These are phyloP conservation scores for Microctonus hyperodae DNA, from an alignment of 2,888 invertebrate genomes.

Conservation along the genomic window DNA sequence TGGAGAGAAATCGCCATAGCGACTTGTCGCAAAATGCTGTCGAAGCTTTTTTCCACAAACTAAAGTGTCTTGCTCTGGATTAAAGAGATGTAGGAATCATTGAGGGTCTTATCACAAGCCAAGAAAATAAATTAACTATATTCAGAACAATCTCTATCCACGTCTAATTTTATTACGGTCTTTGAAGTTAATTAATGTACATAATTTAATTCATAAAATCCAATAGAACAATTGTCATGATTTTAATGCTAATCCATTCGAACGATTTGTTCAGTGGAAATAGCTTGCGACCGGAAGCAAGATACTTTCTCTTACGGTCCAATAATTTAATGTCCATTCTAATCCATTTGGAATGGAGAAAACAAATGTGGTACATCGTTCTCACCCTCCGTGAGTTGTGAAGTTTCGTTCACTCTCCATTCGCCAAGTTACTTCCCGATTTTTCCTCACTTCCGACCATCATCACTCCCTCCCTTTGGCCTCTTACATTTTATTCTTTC, in stretches of 20 bases:
- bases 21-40: constrained; percentile 15
- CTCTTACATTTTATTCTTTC: constrained; percentile 12
- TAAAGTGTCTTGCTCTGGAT: neutral
- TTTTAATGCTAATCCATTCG: too few relatives aligned
- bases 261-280: constrained; percentile 1
- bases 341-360: neutral
- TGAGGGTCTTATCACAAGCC: neutral
- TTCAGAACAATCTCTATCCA: neutral
- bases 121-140: neutral
- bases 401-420: constrained; percentile 12
- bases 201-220: neutral
- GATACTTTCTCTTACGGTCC: constrained; percentile 15
- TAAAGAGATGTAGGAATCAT: constrained; percentile 15
- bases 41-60: constrained; percentile 9
- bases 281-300: neutral
- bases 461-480: neutral
- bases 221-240: neutral
- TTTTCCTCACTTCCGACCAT: constrained; percentile 18
- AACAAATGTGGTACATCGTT: constrained; percentile 35
- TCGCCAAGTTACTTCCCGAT: neutral
- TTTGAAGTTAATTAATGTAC: neutral
- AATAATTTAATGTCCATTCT: constrained; percentile 28
- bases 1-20: neutral
- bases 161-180: neutral
- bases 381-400: constrained; percentile 11